A percentile compares a stretch with the other conserved stretches of the same genome.
Conservation (phyloP, 2,113 vertebrate species). For the Microtus oregoni region DNA sequence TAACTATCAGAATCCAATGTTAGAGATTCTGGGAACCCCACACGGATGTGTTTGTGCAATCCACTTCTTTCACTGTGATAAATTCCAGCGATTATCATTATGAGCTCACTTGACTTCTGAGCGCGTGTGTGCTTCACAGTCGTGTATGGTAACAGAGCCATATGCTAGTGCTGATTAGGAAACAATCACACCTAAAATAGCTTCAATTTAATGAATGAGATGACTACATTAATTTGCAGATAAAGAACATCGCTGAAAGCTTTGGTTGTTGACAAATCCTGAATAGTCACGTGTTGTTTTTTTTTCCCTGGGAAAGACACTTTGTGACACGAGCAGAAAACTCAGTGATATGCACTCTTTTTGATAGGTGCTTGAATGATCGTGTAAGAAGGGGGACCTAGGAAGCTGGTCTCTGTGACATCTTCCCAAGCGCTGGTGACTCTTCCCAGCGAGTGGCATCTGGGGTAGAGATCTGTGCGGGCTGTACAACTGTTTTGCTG, state of each 20-base stretch:
- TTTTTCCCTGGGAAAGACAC: not conserved
- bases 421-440: not conserved
- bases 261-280: slow-evolving; percentile 28
- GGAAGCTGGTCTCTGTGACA: not conserved
- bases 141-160: not conserved
- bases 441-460: not conserved
- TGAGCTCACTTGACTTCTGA: not conserved
- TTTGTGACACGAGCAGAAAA: not conserved
- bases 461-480: not conserved
- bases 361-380: not conserved
- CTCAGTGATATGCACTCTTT: not conserved
- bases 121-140: not conserved
- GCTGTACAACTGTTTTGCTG: not conserved
- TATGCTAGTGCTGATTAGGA: slow-evolving; percentile 64
- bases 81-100: not conserved
- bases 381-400: not conserved
- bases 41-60: not conserved
- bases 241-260: slow-evolving; percentile 49
- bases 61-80: slow-evolving; percentile 7
- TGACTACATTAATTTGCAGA: slow-evolving; percentile 63
- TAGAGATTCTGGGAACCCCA: not conserved
- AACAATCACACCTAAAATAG: slow-evolving; percentile 51
- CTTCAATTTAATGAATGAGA: slow-evolving; percentile 60
- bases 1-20: not conserved
- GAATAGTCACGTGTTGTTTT: not conserved